Conservation (phyloP, 2,888 invertebrate species). For the Calameuta pallipes region DNA sequence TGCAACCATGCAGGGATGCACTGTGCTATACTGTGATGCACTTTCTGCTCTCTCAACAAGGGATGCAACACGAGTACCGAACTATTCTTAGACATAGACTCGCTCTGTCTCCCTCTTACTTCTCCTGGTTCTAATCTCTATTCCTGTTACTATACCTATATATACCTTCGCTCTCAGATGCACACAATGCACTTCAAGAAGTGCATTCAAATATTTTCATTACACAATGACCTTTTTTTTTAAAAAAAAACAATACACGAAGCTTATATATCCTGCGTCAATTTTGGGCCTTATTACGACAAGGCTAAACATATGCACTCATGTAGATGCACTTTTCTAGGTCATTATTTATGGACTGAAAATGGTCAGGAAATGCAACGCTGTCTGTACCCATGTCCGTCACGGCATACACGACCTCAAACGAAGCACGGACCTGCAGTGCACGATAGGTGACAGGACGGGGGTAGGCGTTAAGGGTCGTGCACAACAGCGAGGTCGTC, state of each 20-base stretch:
- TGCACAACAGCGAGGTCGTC: neutral
- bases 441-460: conserved; percentile 11
- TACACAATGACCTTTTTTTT: neutral
- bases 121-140: neutral
- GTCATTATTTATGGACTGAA: neutral
- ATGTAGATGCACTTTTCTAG: neutral
- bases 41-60: neutral
- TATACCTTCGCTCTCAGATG: neutral
- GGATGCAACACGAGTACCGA: neutral
- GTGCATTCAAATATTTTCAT: neutral
- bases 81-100: neutral
- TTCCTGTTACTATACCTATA: neutral
- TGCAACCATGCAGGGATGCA: neutral
- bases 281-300: neutral
- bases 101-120: neutral
- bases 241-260: neutral
- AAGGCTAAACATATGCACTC: neutral
- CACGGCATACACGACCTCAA: neutral
- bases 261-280: neutral
- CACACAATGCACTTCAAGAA: neutral
- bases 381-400: neutral
- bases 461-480: conserved; percentile 22
- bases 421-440: conserved; percentile 10
- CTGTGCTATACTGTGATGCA: neutral
- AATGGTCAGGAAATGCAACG: neutral